A percentile compares a stretch with the other conserved stretches of the same genome.
Conservation (phyloP, 1,140 invertebrate species). For the Conus ventricosus region DNA sequence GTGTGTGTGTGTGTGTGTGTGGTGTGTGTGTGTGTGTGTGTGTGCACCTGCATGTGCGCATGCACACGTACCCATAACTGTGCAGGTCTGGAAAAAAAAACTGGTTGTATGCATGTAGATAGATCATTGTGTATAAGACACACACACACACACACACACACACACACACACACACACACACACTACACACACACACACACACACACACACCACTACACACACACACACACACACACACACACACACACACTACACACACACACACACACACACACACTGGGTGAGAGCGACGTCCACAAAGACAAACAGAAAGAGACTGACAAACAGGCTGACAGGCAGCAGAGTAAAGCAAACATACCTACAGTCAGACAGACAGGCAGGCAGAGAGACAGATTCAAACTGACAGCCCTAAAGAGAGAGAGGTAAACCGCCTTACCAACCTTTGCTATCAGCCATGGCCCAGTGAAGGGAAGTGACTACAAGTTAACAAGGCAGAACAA, state of each 20-base stretch:
- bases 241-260: neutral
- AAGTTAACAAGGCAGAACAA: neutral
- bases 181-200: neutral
- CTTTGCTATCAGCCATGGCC: neutral
- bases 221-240: neutral
- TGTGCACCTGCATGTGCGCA: neutral
- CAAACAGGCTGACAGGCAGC: too few relatives aligned
- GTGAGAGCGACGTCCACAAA: too few relatives aligned
- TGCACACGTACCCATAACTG: neutral
- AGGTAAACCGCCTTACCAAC: neutral
- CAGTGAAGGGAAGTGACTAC: neutral
- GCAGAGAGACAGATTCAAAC: neutral
- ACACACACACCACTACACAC: neutral
- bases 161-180: constrained; percentile 8
- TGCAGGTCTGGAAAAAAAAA: too few relatives aligned
- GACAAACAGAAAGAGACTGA: too few relatives aligned
- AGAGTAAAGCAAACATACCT: neutral
- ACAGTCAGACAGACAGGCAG: neutral
- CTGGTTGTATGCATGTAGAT: too few relatives aligned
- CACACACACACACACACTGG: neutral
- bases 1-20: neutral
- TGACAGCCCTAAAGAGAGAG: neutral
- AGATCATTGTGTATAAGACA: too few relatives aligned
- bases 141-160: neutral
- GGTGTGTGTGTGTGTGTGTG: neutral